phyloP scores from a whole-genome alignment of 53 echinoderm and acorn worm genomes.

The Echinometra lucunter region DNA sequence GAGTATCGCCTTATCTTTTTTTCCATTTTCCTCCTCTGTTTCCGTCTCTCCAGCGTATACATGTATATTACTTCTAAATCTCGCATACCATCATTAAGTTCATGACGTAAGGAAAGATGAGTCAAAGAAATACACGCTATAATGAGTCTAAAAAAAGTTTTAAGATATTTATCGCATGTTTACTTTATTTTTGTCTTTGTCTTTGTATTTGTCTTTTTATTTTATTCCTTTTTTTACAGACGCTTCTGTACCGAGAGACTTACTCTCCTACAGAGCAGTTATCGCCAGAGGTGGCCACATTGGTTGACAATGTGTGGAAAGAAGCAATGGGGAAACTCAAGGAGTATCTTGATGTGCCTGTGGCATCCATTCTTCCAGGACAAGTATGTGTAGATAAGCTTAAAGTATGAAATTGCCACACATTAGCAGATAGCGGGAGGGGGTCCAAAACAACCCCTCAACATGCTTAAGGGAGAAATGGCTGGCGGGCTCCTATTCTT shows the following conservation, averaged over 20 bases:
- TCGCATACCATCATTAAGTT: neutral
- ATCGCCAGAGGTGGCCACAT: slow-evolving; percentile 74
- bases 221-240: slow-evolving; percentile 40
- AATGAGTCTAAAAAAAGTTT: too few relatives aligned
- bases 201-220: neutral
- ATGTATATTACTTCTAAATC: neutral
- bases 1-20: too few relatives aligned
- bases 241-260: slow-evolving; percentile 64
- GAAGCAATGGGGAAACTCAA: slow-evolving; percentile 80
- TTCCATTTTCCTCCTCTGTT: too few relatives aligned
- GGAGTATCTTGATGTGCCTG: slow-evolving; percentile 68
- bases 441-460: too few relatives aligned
- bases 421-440: too few relatives aligned
- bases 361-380: slow-evolving; percentile 67
- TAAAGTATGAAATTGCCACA: neutral
- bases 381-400: slow-evolving; percentile 64
- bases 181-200: too few relatives aligned
- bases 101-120: neutral
- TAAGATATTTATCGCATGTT: neutral
- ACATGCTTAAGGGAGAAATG: too few relatives aligned
- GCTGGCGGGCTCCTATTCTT: too few relatives aligned
- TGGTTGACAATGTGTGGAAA: slow-evolving; percentile 84
- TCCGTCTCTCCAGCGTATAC: too few relatives aligned
- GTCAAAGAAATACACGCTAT: neutral
- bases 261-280: slow-evolving; percentile 46